Evolutionary conservation across 2,797 vertebrate genomes (phyloP), one percentile per base, ranked within the genome.

Genomic region (Chelon auratus): DNA sequence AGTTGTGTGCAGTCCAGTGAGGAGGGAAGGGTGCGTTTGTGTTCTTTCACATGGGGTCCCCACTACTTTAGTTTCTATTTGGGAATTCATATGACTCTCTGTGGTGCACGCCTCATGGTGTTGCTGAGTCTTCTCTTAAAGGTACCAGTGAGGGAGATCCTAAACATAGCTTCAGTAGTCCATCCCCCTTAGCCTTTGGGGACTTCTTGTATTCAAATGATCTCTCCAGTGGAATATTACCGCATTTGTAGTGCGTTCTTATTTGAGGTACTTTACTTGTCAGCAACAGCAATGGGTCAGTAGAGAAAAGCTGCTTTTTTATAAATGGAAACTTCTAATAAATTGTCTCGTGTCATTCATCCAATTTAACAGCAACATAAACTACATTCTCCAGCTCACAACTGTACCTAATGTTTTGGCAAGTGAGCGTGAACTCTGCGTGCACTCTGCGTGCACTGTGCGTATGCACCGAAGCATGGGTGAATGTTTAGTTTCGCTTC

Each of bases 101-200:
- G 65, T n/a, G 24, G 66, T 68, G 60, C 52, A 51, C 45, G 65
- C 62, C 78, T 77, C 66, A 55, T 58, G 52, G 62, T 57, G 68
- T 78, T 62, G 52, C 17, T 58, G 67, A 18, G 52, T 3, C 72
- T 42, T 69, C 79, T 91, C 84, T 91, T 92, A 91, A 93, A 90
- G 90, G 87, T 72, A 80, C 79, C 83, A 18, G 65, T 30, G 60
- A 60, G 71, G 20, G 40, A 51, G 39, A 52, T 45, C n/a, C 83
- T 91, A 91, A 82, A 89, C 71, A 84, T 85, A 89, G 86, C 69
- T 57, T 54, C 66, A 45, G 56, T 24, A 9, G 68, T 47, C 54
- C 74, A 53, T 57, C 63, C 59, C 40, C 43, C 17, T 55, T 57
- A 50, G 39, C 69, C 52, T 52, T 48, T 50, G 48, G 5, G 4